Base-by-base conservation (phyloP, 2,888 invertebrate genomes). In the Dasypolia templi region DNA sequence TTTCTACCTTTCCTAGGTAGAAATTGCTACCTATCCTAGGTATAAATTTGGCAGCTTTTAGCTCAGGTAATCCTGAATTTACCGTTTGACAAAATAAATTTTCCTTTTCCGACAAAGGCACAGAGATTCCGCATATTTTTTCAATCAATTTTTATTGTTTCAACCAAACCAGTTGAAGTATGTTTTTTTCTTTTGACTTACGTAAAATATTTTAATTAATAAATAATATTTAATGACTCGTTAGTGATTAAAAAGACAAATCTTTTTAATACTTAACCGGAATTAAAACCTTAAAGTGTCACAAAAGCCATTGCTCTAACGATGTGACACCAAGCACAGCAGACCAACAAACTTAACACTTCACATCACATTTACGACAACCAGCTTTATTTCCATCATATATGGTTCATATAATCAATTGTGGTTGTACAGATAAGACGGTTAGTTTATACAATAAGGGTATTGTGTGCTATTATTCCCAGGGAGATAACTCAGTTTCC, bases 401-500 rank as follows among this genome's bases (percentile, higher is more conserved):
- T 76, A 82, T 63, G 72, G 67, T 72, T 44, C 53, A 73, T 12
- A 4, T 26, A 46, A 39, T 35, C 9, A 49, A 39, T 51, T n/a
- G 6, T 59, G 11, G 22, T 32, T 55, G 19, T 19, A 62, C 0
- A 51, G 58, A 62, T 74, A 80, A 66, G 42, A 81, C 83, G 66
- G 84, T 82, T 26, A 55, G 32, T 64, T n/a, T 61, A 61, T 66
- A 91, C 91, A 91, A 91, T 89, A 87, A 87, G 83, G 79, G 87
- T 88, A 92, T 92, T 92, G 91, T 92, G 72, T 88, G 77, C 22
- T 80, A 84, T 91, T 92, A 84, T 91, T 92, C 92, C 84, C 92
- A 92, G 87, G 87, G 86, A 85, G 88, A 89, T 91, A 90, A 90
- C 86, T 79, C 72, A 86, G 87, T 88, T 90, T 90, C 89, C 88